Evolutionary conservation across 2,888 invertebrate species (phyloP).

Genomic region (Drosophila lacicola): DNA sequence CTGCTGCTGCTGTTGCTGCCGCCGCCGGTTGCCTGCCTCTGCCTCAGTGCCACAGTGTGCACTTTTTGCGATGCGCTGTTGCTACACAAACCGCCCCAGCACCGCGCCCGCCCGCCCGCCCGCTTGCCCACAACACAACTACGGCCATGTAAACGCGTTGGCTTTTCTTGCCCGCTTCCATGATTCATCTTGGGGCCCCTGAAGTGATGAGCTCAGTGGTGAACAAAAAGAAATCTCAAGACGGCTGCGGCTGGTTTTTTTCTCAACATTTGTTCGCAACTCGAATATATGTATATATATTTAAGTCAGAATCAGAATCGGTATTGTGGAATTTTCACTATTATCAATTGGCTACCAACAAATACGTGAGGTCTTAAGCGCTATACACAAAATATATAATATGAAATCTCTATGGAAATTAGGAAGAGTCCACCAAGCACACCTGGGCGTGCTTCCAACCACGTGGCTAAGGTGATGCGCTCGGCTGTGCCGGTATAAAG

Average conservation of each 20-base stretch:
- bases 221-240: slow-evolving; percentile 31
- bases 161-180: slow-evolving; percentile 53
- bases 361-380: slow-evolving; percentile 46
- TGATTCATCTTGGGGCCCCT: slow-evolving; percentile 66
- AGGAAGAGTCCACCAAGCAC: slow-evolving; percentile 68
- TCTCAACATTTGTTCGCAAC: slow-evolving; percentile 30
- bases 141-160: slow-evolving; percentile 55
- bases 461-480: slow-evolving; percentile 78
- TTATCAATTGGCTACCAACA: slow-evolving; percentile 63
- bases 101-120: slow-evolving; percentile 4
- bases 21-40: slow-evolving; percentile 16
- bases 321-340: slow-evolving; percentile 46
- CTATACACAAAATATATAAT: slow-evolving; percentile 28
- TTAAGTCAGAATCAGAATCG: slow-evolving; percentile 25
- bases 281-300: slow-evolving; percentile 20
- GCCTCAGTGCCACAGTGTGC: slow-evolving; percentile 51
- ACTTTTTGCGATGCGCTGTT: slow-evolving; percentile 66
- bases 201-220: slow-evolving; percentile 56
- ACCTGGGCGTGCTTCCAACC: slow-evolving; percentile 69
- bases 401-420: slow-evolving; percentile 42
- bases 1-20: slow-evolving; percentile 23
- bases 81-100: slow-evolving; percentile 52
- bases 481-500: slow-evolving; percentile 87
- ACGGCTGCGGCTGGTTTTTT: slow-evolving; percentile 29
- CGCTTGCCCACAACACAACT: background rate